Percentiles rank a stretch among this genome's conserved stretches.
Conservation (phyloP, 2,888 invertebrate species). For the Anoplius nigerrimus region DNA sequence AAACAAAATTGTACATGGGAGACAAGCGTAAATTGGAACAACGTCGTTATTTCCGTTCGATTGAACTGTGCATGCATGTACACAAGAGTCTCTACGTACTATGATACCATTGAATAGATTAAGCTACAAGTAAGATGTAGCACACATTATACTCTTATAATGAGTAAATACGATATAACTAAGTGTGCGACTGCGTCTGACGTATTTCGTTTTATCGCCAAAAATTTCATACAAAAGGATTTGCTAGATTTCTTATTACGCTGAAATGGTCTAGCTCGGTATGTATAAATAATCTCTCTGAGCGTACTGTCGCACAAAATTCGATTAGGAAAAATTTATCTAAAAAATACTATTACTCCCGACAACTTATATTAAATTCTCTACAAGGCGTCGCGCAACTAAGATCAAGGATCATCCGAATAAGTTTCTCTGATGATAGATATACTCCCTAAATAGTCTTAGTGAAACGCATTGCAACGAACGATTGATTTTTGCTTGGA, state of each 20-base stretch:
- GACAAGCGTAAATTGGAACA: constrained; percentile 4
- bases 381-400: constrained; percentile 48
- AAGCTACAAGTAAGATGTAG: constrained; percentile 58
- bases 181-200: constrained; percentile 37
- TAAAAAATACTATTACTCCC: constrained; percentile 65
- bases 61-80: constrained; percentile 42
- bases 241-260: constrained; percentile 13
- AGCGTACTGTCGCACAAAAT: constrained; percentile 54
- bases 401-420: constrained; percentile 34
- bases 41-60: constrained; percentile 46
- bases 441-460: constrained; percentile 15
- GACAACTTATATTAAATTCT: constrained; percentile 48
- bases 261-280: constrained; percentile 21
- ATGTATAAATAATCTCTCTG: constrained; percentile 61
- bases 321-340: constrained; percentile 57
- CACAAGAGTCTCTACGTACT: constrained; percentile 43
- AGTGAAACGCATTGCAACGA: constrained; percentile 9
- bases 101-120: constrained; percentile 50
- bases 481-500: constrained; percentile 6
- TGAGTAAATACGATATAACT: constrained; percentile 32
- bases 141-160: constrained; percentile 41
- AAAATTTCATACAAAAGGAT: constrained; percentile 24
- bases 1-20: neutral
- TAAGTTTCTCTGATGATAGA: constrained; percentile 28
- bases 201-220: constrained; percentile 16